Evolutionary conservation across 64 coral and sea anemone genomes (phyloP).

Genomic region (Trachythela sp.): DNA sequence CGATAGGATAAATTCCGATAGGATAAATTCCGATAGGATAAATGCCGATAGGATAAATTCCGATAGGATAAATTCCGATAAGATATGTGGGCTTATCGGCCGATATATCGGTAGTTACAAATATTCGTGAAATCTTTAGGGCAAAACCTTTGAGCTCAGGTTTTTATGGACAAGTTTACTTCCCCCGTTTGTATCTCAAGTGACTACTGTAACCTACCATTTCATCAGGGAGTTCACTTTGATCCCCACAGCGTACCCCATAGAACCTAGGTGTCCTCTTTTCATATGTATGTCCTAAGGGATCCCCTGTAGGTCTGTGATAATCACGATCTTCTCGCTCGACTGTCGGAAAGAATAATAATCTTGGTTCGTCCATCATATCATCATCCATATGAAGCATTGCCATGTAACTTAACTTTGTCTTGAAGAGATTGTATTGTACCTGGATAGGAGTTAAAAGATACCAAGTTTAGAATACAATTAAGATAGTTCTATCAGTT

Average conservation of each 20-base stretch:
- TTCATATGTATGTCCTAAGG: not conserved
- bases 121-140: too few species aligned
- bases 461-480: not conserved
- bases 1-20: too few species aligned
- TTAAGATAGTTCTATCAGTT: too few species aligned
- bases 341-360: slow-evolving; percentile 55
- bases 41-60: too few species aligned
- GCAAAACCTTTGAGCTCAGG: too few species aligned
- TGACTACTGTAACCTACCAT: not conserved
- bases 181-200: too few species aligned
- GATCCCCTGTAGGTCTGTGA: not conserved
- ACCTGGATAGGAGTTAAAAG: not conserved
- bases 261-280: slow-evolving; percentile 1
- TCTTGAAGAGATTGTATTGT: slow-evolving; percentile 56
- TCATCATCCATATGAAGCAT: not conserved
- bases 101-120: too few species aligned
- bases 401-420: not conserved
- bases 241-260: not conserved
- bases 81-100: too few species aligned
- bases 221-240: not conserved
- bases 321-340: slow-evolving; percentile 28
- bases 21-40: too few species aligned
- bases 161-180: too few species aligned
- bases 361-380: slow-evolving; percentile 3
- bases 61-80: too few species aligned